Evolutionary conservation across 2,113 vertebrate genomes (phyloP), one percentile per base, ranked within the genome.

Genomic region (Hippocampus guttulatus): DNA sequence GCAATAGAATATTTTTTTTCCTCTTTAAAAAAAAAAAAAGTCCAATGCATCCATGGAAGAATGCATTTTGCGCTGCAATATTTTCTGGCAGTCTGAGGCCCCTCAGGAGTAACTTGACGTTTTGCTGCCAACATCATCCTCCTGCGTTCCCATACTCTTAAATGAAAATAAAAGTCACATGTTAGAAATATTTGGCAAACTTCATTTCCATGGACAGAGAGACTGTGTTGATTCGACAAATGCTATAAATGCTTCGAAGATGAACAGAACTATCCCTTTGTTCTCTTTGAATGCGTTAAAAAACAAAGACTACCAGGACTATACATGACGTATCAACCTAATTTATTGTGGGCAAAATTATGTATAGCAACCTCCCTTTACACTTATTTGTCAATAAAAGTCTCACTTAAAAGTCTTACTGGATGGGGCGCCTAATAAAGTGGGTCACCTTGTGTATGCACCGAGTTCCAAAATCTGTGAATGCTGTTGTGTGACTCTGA

Each of bases 41-140:
- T 87, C 87, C 80, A 83, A 88, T 85, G 82, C 84, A 85, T 91
- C 86, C 88, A 60, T 69, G 87, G 82, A 77, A 84, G 84, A 89
- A 87, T 80, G 75, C 75, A 84, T 84, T 75, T 74, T 75, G 77
- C 83, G 80, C 67, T 76, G 82, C 74, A 74, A 77, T 79, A 74
- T 80, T 89, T 79, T 81, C 69, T 76, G 79, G 84, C 79, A 18
- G 47, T 78, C 85, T 75, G 51, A 76, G 67, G 75, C 76, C 80
- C 78, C 94, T 98, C 96, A 99, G 83, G 97, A 99, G 88, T 98
- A 99, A 91, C 96, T 98, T 81, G 96, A 97, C 51, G 97, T 96
- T 93, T 98, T 99, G 94, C 95, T 99, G 92, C 97, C 97, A 80
- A 98, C 96, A 82, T 99, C 97, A 66, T 99, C 96, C 88, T 98